Conservation (phyloP, 2,113 vertebrate species). For the Oryctolagus cuniculus region DNA sequence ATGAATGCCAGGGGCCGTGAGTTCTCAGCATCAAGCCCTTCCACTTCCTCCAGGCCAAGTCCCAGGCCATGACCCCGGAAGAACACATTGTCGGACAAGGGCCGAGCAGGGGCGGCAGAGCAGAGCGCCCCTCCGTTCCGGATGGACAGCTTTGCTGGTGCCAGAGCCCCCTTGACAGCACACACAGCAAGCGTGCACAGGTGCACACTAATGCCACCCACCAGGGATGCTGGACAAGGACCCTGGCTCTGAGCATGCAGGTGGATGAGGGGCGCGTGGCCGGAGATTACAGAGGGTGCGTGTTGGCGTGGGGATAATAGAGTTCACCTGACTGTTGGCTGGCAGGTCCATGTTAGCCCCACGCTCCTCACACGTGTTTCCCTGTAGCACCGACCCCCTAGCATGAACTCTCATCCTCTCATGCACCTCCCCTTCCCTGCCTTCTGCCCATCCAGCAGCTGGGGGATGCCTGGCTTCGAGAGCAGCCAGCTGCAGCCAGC, state of each 20-base stretch:
- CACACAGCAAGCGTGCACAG: background rate
- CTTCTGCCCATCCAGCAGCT: background rate
- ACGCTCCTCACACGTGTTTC: background rate
- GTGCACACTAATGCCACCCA: accelerated
- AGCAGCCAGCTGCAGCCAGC: background rate
- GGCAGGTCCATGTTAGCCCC: accelerated
- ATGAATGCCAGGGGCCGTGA: background rate
- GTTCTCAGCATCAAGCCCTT: background rate
- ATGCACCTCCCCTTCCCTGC: too few relatives aligned
- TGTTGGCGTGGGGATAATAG: background rate
- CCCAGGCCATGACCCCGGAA: background rate
- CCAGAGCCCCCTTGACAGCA: accelerated
- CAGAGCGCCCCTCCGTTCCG: background rate
- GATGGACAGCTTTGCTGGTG: background rate
- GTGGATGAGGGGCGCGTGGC: background rate
- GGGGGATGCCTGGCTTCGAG: background rate
- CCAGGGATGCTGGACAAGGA: background rate
- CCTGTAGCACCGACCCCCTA: background rate
- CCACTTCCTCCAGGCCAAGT: background rate
- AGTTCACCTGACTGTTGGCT: background rate
- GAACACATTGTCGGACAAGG: background rate
- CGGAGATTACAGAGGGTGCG: background rate
- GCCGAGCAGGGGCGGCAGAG: background rate
- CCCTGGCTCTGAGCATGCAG: background rate
- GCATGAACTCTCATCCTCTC: background rate